These are phyloP conservation scores for Virgularia gustaviana DNA, from an alignment of 92 coral and sea anemone species.

Conservation along the genomic window DNA sequence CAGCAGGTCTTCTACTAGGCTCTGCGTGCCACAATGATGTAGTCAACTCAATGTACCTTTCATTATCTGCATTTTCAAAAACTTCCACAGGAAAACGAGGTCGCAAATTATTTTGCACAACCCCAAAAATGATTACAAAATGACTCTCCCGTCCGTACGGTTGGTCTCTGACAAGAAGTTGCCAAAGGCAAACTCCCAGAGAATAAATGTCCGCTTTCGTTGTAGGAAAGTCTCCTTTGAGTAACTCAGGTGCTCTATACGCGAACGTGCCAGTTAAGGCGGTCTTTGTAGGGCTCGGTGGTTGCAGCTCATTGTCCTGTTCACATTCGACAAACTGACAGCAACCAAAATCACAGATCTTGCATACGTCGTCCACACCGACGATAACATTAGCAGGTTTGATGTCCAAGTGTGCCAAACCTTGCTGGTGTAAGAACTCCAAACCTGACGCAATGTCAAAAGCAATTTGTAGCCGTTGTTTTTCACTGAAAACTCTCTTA, in stretches of 20 bases:
- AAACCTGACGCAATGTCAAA: slow-evolving; percentile 68
- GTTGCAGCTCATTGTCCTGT: slow-evolving; percentile 67
- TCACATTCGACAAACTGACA: slow-evolving; percentile 83
- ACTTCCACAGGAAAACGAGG: slow-evolving; percentile 82
- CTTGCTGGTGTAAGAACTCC: slow-evolving; percentile 75
- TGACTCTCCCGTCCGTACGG: slow-evolving; percentile 93
- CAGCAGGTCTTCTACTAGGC: slow-evolving; percentile 69
- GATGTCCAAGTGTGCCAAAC: slow-evolving; percentile 89
- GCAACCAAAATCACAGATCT: slow-evolving; percentile 95
- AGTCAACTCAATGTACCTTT: slow-evolving; percentile 66
- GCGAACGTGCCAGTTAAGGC: slow-evolving; percentile 92
- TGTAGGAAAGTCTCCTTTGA: slow-evolving; percentile 88
- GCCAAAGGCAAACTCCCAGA: slow-evolving; percentile 93
- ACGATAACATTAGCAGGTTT: slow-evolving; percentile 94
- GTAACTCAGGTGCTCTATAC: slow-evolving; percentile 94
- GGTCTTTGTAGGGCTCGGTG: slow-evolving; percentile 98
- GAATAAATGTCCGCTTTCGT: slow-evolving; percentile 95
- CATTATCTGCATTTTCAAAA: slow-evolving; percentile 33
- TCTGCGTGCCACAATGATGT: slow-evolving; percentile 79
- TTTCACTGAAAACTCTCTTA: slow-evolving; percentile 61
- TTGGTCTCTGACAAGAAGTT: slow-evolving; percentile 75
- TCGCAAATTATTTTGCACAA: slow-evolving; percentile 87
- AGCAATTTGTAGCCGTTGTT: slow-evolving; percentile 75
- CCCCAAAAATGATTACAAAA: slow-evolving; percentile 93
- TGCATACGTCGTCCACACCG: slow-evolving; percentile 75